These are phyloP conservation scores for Scaptomyza caliginosa DNA, from an alignment of 2,888 invertebrate genomes.

Conservation along the genomic window DNA sequence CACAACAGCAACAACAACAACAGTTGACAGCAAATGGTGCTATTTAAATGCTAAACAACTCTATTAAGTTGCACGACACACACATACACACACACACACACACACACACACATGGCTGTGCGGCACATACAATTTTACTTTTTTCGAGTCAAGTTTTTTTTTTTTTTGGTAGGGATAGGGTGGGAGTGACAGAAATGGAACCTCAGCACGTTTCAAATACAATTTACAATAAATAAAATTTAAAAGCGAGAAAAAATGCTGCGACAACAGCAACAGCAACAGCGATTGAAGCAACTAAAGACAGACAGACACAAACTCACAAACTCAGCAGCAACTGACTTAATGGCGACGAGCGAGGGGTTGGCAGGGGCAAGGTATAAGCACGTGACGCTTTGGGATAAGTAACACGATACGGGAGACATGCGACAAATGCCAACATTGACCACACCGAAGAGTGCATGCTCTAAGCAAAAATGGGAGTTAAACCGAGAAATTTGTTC, in stretches of 20 bases:
- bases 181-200: constrained; percentile 53
- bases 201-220: constrained; percentile 80
- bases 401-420: constrained; percentile 47
- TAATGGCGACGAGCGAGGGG: constrained; percentile 49
- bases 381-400: constrained; percentile 64
- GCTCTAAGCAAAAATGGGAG: not conserved
- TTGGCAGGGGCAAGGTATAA: constrained; percentile 26
- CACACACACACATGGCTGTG: constrained; percentile 27
- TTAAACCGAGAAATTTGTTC: not conserved
- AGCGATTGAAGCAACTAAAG: constrained; percentile 32
- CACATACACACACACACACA: constrained; percentile 32
- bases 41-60: constrained; percentile 78
- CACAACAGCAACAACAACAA: constrained; percentile 49
- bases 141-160: constrained; percentile 51
- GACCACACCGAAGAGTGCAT: constrained; percentile 5
- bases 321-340: constrained; percentile 35
- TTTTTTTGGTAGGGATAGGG: not conserved
- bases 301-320: constrained; percentile 36
- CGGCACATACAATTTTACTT: constrained; percentile 37
- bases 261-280: constrained; percentile 43
- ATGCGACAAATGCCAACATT: not conserved
- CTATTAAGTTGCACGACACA: constrained; percentile 78
- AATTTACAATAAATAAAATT: constrained; percentile 80
- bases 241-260: constrained; percentile 71
- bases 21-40: constrained; percentile 60